phyloP scores from a whole-genome alignment of 2,888 invertebrate genomes.

The Patella depressa region DNA sequence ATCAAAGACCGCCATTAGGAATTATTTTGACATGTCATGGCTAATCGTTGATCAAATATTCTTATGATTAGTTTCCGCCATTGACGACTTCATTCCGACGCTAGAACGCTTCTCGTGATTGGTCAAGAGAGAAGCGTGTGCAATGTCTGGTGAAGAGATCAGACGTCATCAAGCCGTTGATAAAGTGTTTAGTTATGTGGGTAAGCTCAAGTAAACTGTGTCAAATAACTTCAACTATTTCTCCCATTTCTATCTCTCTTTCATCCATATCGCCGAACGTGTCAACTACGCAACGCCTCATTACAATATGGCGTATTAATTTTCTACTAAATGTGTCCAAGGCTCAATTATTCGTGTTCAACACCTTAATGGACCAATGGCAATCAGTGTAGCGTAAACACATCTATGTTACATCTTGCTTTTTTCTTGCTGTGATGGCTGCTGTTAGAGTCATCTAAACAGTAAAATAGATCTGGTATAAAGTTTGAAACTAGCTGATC shows the following conservation, averaged over 20 bases:
- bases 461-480: not conserved
- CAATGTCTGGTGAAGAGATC: slow-evolving; percentile 19
- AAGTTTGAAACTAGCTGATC: not conserved
- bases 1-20: not conserved
- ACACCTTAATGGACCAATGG: slow-evolving; percentile 24
- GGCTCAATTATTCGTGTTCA: slow-evolving; percentile 29
- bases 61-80: not conserved
- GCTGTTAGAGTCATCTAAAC: not conserved
- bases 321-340: slow-evolving; percentile 22
- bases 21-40: no score
- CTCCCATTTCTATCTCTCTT: not conserved
- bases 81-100: not conserved
- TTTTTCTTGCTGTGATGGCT: not conserved
- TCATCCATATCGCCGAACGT: slow-evolving; percentile 20
- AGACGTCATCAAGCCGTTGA: slow-evolving; percentile 10
- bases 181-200: not conserved
- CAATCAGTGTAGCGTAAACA: slow-evolving; percentile 16
- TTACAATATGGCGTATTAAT: slow-evolving; percentile 25
- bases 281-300: slow-evolving; percentile 24
- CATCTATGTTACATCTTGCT: slow-evolving; percentile 1
- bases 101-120: slow-evolving; percentile 14
- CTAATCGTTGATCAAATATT: not conserved
- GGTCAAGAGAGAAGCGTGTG: slow-evolving; percentile 18
- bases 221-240: slow-evolving; percentile 12
- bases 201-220: slow-evolving; percentile 8